phyloP scores from a whole-genome alignment of 2,113 vertebrate genomes.

The Hippocampus guttulatus region DNA sequence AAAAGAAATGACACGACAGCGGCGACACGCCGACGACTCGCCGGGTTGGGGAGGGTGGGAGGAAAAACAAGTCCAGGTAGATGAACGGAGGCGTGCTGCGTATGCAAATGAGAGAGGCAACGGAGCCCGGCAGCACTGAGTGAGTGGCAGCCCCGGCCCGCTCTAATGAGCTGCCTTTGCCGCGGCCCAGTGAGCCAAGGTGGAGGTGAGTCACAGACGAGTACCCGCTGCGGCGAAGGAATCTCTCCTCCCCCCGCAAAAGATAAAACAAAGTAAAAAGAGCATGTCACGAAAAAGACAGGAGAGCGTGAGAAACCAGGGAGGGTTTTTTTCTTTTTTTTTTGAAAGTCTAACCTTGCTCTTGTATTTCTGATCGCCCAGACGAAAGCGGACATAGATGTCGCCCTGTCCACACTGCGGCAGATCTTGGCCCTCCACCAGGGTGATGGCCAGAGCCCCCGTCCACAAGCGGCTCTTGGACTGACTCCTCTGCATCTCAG shows the following conservation, averaged over 20 bases:
- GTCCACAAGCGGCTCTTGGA: conserved; percentile 87
- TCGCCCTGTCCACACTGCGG: conserved; percentile 75
- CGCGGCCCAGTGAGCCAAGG: conserved; percentile 68
- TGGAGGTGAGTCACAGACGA: conserved; percentile 69
- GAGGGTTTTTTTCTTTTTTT: background rate
- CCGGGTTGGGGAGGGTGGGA: conserved; percentile 39
- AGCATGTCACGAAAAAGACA: conserved; percentile 23
- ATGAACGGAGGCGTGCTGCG: conserved; percentile 72
- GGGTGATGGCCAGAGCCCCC: conserved; percentile 78
- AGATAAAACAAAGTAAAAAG: conserved; percentile 16
- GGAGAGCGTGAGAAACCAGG: conserved; percentile 18
- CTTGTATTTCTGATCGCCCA: conserved; percentile 90
- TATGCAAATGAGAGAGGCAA: conserved; percentile 71
- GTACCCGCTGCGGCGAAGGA: conserved; percentile 54
- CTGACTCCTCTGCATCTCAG: conserved; percentile 41
- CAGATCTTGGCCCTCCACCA: conserved; percentile 87
- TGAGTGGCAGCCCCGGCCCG: conserved; percentile 63
- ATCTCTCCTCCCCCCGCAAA: conserved; percentile 23
- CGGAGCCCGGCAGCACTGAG: conserved; percentile 54
- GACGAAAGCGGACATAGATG: conserved; percentile 84
- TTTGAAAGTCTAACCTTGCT: conserved; percentile 80
- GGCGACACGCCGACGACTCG: conserved; percentile 61
- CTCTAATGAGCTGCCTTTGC: conserved; percentile 73
- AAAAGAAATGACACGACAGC: conserved; percentile 70
- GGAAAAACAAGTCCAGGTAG: conserved; percentile 63